phyloP scores from a whole-genome alignment of 2,113 vertebrate genomes.

The Pyxicephalus adspersus region DNA sequence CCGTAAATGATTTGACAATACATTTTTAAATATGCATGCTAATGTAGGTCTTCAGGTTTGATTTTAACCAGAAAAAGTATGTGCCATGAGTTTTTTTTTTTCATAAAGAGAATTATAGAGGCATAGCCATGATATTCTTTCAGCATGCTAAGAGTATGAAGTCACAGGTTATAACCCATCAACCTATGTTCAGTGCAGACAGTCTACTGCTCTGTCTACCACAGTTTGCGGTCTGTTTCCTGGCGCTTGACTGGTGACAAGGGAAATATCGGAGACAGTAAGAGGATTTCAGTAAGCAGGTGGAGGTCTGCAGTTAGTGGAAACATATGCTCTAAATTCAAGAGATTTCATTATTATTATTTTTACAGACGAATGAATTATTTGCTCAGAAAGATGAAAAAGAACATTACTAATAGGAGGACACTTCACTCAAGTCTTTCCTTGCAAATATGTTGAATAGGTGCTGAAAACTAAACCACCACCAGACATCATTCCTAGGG shows the following conservation, averaged over 20 bases:
- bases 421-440: too few relatives aligned
- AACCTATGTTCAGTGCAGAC: neutral
- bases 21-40: too few relatives aligned
- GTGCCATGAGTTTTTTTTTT: too few relatives aligned
- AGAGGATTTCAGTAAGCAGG: slow-evolving; percentile 1
- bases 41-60: too few relatives aligned
- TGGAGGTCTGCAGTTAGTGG: neutral
- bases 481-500: too few relatives aligned
- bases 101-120: neutral
- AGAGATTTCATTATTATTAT: neutral
- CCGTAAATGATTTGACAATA: too few relatives aligned
- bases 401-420: too few relatives aligned
- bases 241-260: slow-evolving; percentile 29
- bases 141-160: neutral
- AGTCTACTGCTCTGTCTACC: neutral
- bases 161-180: neutral
- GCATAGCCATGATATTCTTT: neutral
- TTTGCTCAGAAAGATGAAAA: too few relatives aligned
- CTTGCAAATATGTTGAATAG: too few relatives aligned
- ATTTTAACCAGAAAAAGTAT: too few relatives aligned
- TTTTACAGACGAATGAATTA: neutral
- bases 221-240: slow-evolving; percentile 29
- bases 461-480: too few relatives aligned
- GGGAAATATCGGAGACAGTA: slow-evolving; percentile 12
- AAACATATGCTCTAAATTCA: neutral